Base-by-base conservation (phyloP, 2,113 vertebrate genomes). In the Ovibos moschatus region DNA sequence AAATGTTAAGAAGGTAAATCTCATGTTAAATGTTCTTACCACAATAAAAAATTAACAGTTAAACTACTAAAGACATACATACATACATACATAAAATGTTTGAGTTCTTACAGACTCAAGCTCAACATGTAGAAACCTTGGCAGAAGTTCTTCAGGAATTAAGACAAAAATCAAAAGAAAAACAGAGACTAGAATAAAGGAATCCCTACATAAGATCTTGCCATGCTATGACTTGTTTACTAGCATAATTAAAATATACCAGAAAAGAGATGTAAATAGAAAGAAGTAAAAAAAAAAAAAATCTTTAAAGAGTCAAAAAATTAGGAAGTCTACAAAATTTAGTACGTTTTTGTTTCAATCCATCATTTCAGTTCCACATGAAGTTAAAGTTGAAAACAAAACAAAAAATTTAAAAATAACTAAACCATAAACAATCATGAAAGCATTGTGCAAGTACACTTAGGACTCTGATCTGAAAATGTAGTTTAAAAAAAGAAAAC, bases 361-460 rank as follows among this genome's bases (percentile, higher is more conserved):
- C 11, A 40, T 27, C 1, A 60, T 78, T 50, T 87, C 25, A n/a
- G 57, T 36, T 57, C 40, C 40, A 84, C 14, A 76, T 27, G 19
- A 87, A 88, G 53, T 40, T 92, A 40, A 86, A 90, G 2, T 30
- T 79, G 47, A 90, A 94, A 94, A 87, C 33, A 96, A 79, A 94
- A 3, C 76, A 64, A 94, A 93, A 60, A 53, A 90, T 85, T 8
- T 5, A 43, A 45, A 83, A 74, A 53, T 45, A 81, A 53, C 11
- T 8, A 91, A 62, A 21, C 2, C 47, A 51, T 51, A 82, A 57
- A 43, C 19, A 53, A 87, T 36, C n/a, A 51, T 25, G 23, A 76
- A 88, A 91, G 91, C n/a, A 23, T 3, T 15, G 3, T 27, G 45
- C 19, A 85, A 28, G 8, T 84, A 84, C 55, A 55, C 36, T 85